Evolutionary conservation across 2,888 invertebrate species (phyloP).

Genomic region (Dioctria rufipes): DNA sequence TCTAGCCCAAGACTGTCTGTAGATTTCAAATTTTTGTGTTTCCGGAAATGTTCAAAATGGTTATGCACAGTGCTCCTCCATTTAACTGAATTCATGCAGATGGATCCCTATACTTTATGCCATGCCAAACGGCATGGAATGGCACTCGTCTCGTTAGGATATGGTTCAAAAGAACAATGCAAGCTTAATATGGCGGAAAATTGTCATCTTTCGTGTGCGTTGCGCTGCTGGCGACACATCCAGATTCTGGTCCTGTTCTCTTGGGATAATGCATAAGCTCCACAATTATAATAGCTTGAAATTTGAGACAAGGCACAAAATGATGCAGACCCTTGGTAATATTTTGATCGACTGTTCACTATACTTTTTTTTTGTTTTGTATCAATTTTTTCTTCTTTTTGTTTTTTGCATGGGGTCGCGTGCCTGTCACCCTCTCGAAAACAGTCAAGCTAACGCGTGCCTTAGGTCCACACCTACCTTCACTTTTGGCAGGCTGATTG

Average conservation of each 20-base stretch:
- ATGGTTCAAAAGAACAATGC: conserved; percentile 27
- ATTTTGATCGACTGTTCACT: conserved; percentile 17
- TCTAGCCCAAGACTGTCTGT: conserved; percentile 12
- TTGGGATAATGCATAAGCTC: conserved; percentile 56
- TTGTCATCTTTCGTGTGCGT: conserved; percentile 6
- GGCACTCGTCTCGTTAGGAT: background rate
- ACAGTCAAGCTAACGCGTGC: conserved; percentile 41
- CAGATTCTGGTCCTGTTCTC: conserved; percentile 38
- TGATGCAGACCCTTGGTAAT: conserved; percentile 8
- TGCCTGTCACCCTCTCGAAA: conserved; percentile 52
- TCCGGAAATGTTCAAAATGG: conserved; percentile 38
- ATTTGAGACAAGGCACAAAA: conserved; percentile 9
- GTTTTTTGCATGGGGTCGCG: conserved; percentile 36
- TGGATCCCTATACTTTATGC: no score
- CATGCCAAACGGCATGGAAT: background rate
- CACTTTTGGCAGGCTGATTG: conserved; percentile 48
- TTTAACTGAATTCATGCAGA: no score
- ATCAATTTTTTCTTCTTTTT: background rate
- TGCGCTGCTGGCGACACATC: background rate
- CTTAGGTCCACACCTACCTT: conserved; percentile 42
- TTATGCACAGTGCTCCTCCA: conserved; percentile 2
- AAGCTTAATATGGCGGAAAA: conserved; percentile 53
- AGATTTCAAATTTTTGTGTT: conserved; percentile 27
- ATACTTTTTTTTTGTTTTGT: background rate
- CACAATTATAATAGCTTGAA: conserved; percentile 48